These are phyloP conservation scores for Tenthredo notha DNA, from an alignment of 2,888 invertebrate genomes.

Conservation along the genomic window DNA sequence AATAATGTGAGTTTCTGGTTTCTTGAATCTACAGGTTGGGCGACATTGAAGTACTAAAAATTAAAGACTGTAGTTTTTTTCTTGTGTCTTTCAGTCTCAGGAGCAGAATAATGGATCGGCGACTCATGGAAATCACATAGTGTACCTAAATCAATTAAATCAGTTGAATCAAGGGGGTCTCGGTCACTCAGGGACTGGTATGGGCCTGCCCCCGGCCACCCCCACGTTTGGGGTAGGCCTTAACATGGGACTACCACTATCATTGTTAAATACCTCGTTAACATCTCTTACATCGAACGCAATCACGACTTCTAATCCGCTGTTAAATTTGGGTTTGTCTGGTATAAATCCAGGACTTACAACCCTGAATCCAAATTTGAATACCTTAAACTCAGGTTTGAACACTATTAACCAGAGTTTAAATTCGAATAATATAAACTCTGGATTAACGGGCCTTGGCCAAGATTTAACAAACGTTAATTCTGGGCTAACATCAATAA, in stretches of 20 bases:
- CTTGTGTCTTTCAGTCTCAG: slow-evolving; percentile 69
- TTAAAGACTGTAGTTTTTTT: slow-evolving; percentile 9
- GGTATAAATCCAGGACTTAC: slow-evolving; percentile 71
- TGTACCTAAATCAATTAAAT: slow-evolving; percentile 76
- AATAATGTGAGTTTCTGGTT: slow-evolving; percentile 69
- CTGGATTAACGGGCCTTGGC: slow-evolving; percentile 72
- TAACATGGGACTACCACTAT: slow-evolving; percentile 78
- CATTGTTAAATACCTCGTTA: slow-evolving; percentile 75
- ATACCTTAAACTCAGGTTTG: slow-evolving; percentile 68
- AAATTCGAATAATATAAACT: slow-evolving; percentile 75
- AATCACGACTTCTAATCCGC: slow-evolving; percentile 77
- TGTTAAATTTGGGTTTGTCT: slow-evolving; percentile 75
- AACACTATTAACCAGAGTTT: slow-evolving; percentile 72
- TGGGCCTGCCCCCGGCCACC: slow-evolving; percentile 78
- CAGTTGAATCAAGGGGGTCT: slow-evolving; percentile 77
- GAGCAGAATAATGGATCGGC: slow-evolving; percentile 76
- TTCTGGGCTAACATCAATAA: slow-evolving; percentile 73
- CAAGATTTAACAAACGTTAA: slow-evolving; percentile 75
- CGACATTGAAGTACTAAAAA: not conserved
- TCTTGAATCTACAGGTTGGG: not conserved
- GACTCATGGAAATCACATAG: slow-evolving; percentile 75
- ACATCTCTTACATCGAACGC: slow-evolving; percentile 77
- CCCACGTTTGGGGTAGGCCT: slow-evolving; percentile 79
- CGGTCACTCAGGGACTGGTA: slow-evolving; percentile 77
- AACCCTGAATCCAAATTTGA: slow-evolving; percentile 72